Evolutionary conservation across 2,797 vertebrate species (phyloP).

Genomic region (Poliocrania exsul): DNA sequence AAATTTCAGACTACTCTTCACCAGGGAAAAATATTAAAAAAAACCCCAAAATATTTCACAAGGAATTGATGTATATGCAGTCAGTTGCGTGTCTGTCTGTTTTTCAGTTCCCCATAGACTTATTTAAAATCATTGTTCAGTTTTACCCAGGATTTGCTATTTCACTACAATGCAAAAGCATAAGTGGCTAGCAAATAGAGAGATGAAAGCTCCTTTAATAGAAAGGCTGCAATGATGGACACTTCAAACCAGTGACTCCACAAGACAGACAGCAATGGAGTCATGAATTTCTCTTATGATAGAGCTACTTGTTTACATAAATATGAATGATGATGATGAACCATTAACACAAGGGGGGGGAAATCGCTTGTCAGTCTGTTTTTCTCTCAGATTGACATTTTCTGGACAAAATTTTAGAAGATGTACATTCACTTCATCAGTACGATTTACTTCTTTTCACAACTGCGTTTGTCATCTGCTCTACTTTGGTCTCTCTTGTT

Average conservation of each 20-base stretch:
- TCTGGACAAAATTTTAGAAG: neutral
- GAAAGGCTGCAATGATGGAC: neutral
- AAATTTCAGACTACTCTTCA: neutral
- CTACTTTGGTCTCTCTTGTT: neutral
- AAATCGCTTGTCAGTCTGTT: neutral
- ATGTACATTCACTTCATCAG: neutral
- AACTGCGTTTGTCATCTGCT: neutral
- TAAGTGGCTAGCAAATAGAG: neutral
- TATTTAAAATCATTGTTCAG: neutral
- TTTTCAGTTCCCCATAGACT: neutral
- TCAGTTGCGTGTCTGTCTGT: neutral
- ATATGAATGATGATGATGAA: neutral
- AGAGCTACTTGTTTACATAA: neutral
- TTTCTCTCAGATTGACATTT: neutral
- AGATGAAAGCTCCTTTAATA: neutral
- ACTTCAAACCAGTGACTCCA: neutral
- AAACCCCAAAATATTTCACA: neutral
- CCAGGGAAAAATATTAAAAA: neutral
- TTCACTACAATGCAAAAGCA: neutral
- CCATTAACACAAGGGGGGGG: neutral
- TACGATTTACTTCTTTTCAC: neutral
- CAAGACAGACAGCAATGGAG: neutral
- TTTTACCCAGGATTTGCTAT: neutral
- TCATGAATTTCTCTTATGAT: neutral
- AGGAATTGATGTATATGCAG: neutral